Base-by-base conservation (phyloP, 2,888 invertebrate genomes). In the Drepana falcataria region DNA sequence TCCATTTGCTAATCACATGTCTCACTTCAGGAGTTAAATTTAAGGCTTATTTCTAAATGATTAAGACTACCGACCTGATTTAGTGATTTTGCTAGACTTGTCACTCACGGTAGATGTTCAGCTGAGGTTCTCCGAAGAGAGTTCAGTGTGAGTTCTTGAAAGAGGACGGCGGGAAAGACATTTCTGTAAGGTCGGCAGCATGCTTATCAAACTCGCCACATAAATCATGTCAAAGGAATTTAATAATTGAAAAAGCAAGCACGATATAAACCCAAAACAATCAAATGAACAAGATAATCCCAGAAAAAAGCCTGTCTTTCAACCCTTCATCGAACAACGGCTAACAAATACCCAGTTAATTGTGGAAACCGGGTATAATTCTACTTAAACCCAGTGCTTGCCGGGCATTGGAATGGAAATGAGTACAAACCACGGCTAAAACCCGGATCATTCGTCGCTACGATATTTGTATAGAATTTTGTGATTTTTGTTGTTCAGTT, bases 341-440 rank as follows among this genome's bases (percentile, higher is more conserved):
- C 40, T 61, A 60, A 60, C 63, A 63, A 62, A 57, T 51, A 60
- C 35, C 56, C 58, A 61, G 63, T 66, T 69, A 64, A 72, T 71
- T 67, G 66, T 59, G 53, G 58, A 64, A 68, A 64, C 69, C 64
- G 62, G 65, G 59, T 54, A 56, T 73, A 69, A 66, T 61, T 57
- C 63, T 49, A 54, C 57, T 61, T 61, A 59, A 64, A 58, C 51
- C 61, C 53, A n/a, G 35, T 5, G 6, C 34, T 35, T 35, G 35
- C 49, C 51, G 51, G 34, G 51, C 40, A 41, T 49, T 34, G 40
- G 41, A 34, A 51, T 52, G 51, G 44, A 48, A 48, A 52, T 55
- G 35, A 48, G 48, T 41, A 41, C 52, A 55, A 55, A 55, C 52
- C 52, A 47, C 52, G 52, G 9, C 41, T 49, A 21, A 40, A 49